Evolutionary conservation across 2,113 vertebrate genomes (phyloP).

Genomic region (Pachycephala philippinensis): DNA sequence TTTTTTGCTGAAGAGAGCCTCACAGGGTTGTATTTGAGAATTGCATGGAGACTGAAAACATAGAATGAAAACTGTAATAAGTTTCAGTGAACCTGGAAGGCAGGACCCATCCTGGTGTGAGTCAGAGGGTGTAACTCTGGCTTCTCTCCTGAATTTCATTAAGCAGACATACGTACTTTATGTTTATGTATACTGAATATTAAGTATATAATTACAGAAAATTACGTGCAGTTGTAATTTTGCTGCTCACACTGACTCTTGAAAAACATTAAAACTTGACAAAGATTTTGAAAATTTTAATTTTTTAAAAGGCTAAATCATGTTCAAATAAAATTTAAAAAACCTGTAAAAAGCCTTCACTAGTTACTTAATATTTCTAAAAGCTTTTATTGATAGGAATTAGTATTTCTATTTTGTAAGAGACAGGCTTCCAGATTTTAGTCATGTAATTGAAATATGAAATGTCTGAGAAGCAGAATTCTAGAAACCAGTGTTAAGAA

Average conservation of each 20-base stretch:
- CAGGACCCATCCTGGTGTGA: neutral
- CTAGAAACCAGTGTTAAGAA: neutral
- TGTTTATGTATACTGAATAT: constrained; percentile 3
- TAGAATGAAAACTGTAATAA: constrained; percentile 3
- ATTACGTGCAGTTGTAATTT: neutral
- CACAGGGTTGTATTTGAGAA: constrained; percentile 44
- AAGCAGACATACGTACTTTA: neutral
- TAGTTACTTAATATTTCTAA: neutral
- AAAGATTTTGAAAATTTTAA: neutral
- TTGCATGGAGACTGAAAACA: neutral
- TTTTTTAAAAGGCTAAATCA: neutral
- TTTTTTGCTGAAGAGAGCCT: constrained; percentile 42
- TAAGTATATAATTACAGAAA: constrained; percentile 31
- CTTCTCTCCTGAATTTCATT: constrained; percentile 22
- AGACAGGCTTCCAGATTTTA: neutral
- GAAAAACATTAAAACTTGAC: neutral
- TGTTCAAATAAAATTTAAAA: neutral
- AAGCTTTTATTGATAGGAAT: neutral
- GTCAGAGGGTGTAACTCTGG: constrained; percentile 39
- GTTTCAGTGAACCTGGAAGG: constrained; percentile 36
- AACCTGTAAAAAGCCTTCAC: neutral
- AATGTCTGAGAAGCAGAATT: neutral
- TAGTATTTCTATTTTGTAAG: neutral
- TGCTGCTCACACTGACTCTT: neutral
- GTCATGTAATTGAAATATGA: neutral